These are phyloP conservation scores for Euphydryas editha DNA, from an alignment of 2,888 invertebrate species.

Conservation along the genomic window DNA sequence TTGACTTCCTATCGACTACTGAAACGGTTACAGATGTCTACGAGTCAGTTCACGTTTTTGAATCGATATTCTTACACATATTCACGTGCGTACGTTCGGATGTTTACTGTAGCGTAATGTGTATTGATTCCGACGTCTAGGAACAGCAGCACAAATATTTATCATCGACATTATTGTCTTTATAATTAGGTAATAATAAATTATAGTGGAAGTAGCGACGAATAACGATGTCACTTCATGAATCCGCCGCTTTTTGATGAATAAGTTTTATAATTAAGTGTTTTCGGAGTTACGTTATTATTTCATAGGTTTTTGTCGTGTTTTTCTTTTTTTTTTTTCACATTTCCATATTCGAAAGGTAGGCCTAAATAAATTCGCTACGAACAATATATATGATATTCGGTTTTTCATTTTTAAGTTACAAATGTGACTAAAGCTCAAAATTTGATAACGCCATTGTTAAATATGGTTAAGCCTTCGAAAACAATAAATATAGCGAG, in stretches of 20 bases:
- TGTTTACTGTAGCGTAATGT: conserved; percentile 48
- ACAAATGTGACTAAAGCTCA: conserved; percentile 7
- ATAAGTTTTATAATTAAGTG: conserved; percentile 7
- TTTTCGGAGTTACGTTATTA: conserved; percentile 13
- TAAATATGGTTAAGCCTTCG: conserved; percentile 54
- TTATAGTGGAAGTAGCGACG: conserved; percentile 60
- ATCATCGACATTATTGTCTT: conserved; percentile 70
- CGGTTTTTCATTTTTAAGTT: conserved; percentile 19
- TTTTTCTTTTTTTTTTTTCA: conserved; percentile 16
- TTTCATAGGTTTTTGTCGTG: conserved; percentile 15
- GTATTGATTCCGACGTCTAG: conserved; percentile 50
- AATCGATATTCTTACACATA: conserved; percentile 31
- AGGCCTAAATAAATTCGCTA: conserved; percentile 38
- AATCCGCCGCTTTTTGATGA: conserved; percentile 31
- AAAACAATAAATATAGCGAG: conserved; percentile 32
- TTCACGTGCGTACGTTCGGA: conserved; percentile 39
- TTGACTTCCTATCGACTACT: conserved; percentile 81
- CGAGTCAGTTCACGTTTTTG: conserved; percentile 48
- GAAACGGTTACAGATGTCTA: conserved; percentile 67
- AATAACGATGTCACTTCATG: conserved; percentile 42
- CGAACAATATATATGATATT: conserved; percentile 11
- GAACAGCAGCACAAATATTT: conserved; percentile 59
- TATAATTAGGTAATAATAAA: conserved; percentile 73
- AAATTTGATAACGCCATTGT: conserved; percentile 31
- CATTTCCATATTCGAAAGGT: conserved; percentile 32